phyloP scores from a whole-genome alignment of 2,113 vertebrate species.

The Fulica atra region DNA sequence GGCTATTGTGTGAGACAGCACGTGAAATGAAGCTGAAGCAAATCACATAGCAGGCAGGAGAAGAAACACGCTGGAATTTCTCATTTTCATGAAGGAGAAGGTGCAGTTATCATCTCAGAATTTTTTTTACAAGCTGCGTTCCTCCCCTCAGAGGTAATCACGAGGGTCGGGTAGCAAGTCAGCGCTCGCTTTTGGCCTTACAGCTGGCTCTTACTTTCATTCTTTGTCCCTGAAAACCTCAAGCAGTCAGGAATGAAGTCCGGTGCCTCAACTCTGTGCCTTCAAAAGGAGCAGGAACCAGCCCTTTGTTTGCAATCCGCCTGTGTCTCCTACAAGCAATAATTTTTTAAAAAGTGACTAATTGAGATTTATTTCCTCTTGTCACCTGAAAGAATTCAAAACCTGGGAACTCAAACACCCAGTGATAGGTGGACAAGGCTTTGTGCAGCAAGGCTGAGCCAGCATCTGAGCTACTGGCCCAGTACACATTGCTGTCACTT shows the following conservation, averaged over 20 bases:
- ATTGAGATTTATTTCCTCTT: slow-evolving; percentile 14
- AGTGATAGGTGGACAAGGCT: background rate
- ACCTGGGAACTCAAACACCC: background rate
- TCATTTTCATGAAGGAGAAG: slow-evolving; percentile 50
- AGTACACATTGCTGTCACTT: background rate
- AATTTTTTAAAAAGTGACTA: background rate
- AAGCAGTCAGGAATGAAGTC: background rate
- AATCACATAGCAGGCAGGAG: slow-evolving; percentile 21
- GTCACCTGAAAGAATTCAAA: background rate
- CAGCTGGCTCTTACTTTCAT: background rate
- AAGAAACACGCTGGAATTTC: slow-evolving; percentile 59
- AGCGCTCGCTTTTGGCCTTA: background rate
- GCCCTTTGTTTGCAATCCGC: background rate
- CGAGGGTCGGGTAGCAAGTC: slow-evolving; percentile 31
- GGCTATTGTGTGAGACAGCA: slow-evolving; percentile 59
- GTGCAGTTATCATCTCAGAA: slow-evolving; percentile 13
- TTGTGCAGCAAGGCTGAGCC: background rate
- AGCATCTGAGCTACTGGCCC: background rate
- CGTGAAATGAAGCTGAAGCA: slow-evolving; percentile 45
- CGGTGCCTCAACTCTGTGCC: background rate
- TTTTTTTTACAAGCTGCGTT: slow-evolving; percentile 21
- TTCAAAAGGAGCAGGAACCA: background rate
- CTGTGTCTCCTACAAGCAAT: background rate
- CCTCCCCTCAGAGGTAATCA: slow-evolving; percentile 40
- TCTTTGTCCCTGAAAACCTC: slow-evolving; percentile 15